Conservation (phyloP, 2,113 vertebrate species). For the Oncorhynchus mykiss region DNA sequence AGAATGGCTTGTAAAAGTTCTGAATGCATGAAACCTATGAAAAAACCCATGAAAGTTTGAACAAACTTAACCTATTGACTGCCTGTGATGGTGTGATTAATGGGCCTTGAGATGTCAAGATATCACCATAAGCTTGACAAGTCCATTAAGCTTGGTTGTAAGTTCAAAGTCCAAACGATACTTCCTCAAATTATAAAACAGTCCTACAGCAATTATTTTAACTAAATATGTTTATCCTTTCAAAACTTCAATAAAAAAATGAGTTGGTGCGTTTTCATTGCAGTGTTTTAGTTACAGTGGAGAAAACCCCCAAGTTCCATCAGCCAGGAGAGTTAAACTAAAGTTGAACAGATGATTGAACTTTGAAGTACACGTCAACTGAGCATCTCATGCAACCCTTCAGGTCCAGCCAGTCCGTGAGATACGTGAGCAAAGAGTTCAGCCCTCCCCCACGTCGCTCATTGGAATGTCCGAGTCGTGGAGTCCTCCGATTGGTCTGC, state of each 20-base stretch:
- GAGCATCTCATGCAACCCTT: constrained; percentile 40
- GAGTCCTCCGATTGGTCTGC: constrained; percentile 45
- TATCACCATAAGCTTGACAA: neutral
- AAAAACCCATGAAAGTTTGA: neutral
- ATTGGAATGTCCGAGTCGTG: constrained; percentile 41
- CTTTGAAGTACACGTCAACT: constrained; percentile 79
- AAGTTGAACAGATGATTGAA: constrained; percentile 22
- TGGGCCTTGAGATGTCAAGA: too few relatives aligned
- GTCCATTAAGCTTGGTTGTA: neutral
- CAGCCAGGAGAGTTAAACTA: neutral
- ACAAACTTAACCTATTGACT: neutral
- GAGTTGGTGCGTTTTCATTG: neutral
- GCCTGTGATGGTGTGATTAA: neutral
- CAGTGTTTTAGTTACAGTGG: neutral
- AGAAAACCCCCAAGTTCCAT: neutral
- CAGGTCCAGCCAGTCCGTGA: constrained; percentile 49
- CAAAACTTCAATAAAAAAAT: neutral
- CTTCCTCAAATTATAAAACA: neutral
- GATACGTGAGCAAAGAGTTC: constrained; percentile 28
- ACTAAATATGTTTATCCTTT: neutral
- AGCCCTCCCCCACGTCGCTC: constrained; percentile 39
- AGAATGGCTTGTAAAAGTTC: neutral
- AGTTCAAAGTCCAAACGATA: constrained; percentile 18
- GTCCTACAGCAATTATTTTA: neutral
- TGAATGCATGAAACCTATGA: neutral